These are phyloP conservation scores for Aphis craccivora DNA, from an alignment of 1,140 invertebrate genomes.

Conservation along the genomic window DNA sequence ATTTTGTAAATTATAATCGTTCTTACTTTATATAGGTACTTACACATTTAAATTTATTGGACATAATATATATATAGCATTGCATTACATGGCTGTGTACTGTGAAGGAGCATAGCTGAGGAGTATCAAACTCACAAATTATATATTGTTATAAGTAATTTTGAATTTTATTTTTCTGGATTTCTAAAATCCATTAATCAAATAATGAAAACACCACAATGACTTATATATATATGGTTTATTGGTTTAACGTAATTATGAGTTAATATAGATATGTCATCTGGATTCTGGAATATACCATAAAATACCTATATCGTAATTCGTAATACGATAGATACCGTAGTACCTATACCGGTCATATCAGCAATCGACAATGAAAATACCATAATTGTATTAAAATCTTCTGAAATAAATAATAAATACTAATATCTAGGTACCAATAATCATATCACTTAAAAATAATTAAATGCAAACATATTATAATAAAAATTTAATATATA, in stretches of 20 bases:
- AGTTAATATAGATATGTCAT: too few relatives aligned
- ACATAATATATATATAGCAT: neutral
- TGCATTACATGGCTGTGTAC: neutral
- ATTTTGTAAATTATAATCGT: too few relatives aligned
- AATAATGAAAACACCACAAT: neutral
- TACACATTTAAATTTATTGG: neutral
- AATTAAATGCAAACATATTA: neutral
- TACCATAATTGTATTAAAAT: neutral
- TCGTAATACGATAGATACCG: too few relatives aligned
- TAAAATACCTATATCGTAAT: neutral
- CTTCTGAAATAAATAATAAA: neutral
- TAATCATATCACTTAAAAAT: neutral
- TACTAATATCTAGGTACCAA: neutral
- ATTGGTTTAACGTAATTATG: too few relatives aligned
- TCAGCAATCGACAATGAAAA: too few relatives aligned
- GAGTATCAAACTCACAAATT: neutral
- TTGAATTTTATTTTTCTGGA: neutral
- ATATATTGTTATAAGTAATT: neutral
- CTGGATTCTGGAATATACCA: neutral
- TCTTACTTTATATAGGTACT: neutral
- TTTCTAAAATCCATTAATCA: neutral
- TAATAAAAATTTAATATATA: too few relatives aligned
- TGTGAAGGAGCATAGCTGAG: neutral
- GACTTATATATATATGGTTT: neutral
- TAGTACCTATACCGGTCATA: neutral